Percentiles rank a stretch among this genome's conserved stretches.
These are phyloP conservation scores for Pycnomerus fuliginosus DNA, from an alignment of 2,888 invertebrate species.

Conservation along the genomic window DNA sequence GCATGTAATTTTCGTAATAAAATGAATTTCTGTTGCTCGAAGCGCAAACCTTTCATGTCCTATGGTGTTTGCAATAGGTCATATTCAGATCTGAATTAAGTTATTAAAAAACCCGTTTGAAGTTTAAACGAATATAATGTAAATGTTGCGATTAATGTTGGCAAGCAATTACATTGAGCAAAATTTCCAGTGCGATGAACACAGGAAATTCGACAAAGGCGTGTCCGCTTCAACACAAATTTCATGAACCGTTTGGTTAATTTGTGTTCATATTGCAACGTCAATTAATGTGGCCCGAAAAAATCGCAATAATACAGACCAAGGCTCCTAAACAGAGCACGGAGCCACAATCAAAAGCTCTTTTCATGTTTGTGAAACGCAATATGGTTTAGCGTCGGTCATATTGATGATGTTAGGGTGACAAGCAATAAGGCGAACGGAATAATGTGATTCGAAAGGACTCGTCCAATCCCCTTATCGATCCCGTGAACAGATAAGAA, in stretches of 20 bases:
- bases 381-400: slow-evolving; percentile 44
- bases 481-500: slow-evolving; percentile 26
- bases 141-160: slow-evolving; percentile 5
- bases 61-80: slow-evolving; percentile 11
- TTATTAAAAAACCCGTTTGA: slow-evolving; percentile 5
- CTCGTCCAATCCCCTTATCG: slow-evolving; percentile 36
- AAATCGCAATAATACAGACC: slow-evolving; percentile 16
- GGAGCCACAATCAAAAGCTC: slow-evolving; percentile 35
- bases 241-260: slow-evolving; percentile 17
- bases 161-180: slow-evolving; percentile 13
- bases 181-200: slow-evolving; percentile 20
- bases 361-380: slow-evolving; percentile 41
- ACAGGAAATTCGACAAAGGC: slow-evolving; percentile 12
- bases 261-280: slow-evolving; percentile 15
- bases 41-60: slow-evolving; percentile 15
- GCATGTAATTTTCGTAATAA: too few relatives aligned
- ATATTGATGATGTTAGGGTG: slow-evolving; percentile 44
- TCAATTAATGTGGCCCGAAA: slow-evolving; percentile 11
- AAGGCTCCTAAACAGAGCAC: slow-evolving; percentile 21
- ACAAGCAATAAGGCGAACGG: slow-evolving; percentile 40
- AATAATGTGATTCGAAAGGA: slow-evolving; percentile 39
- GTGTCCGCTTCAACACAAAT: slow-evolving; percentile 10
- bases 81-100: slow-evolving; percentile 14
- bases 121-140: slow-evolving; percentile 1
- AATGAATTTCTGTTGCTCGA: too few relatives aligned